A percentile compares a stretch with the other conserved stretches of the same genome.
Evolutionary conservation across 2,797 vertebrate species (phyloP).

Genomic region (Malurus splendens): DNA sequence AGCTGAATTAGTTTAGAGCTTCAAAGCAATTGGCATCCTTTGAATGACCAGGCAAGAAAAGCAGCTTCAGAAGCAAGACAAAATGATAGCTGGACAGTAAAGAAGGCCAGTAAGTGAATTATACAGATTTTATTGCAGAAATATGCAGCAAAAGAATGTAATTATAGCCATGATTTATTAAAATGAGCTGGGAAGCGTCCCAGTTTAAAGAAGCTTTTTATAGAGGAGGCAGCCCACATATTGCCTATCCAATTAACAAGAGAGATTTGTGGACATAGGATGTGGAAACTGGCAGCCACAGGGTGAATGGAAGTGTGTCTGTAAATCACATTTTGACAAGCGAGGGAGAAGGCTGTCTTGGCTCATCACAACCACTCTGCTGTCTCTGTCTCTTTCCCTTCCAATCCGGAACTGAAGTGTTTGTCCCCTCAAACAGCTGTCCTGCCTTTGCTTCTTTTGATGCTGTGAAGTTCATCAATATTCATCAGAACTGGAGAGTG

Average conservation of each 20-base stretch:
- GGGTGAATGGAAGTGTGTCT: constrained; percentile 7
- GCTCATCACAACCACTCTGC: not conserved
- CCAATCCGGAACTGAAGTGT: not conserved
- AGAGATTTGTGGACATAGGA: constrained; percentile 45
- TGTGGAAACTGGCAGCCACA: constrained; percentile 25
- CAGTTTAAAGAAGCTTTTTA: constrained; percentile 45
- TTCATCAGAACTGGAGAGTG: constrained; percentile 1
- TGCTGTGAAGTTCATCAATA: constrained; percentile 28
- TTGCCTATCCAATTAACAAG: constrained; percentile 50
- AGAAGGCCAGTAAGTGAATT: not conserved
- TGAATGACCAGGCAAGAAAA: not conserved
- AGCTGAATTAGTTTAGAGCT: not conserved
- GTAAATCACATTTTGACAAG: constrained; percentile 42
- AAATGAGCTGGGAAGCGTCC: constrained; percentile 39
- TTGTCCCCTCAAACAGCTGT: constrained; percentile 40
- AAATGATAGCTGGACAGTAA: not conserved
- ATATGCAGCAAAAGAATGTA: constrained; percentile 44
- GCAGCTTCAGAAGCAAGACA: not conserved
- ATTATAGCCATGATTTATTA: constrained; percentile 55
- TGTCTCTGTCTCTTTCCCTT: not conserved
- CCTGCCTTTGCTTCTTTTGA: constrained; percentile 16
- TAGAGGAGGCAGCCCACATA: constrained; percentile 47
- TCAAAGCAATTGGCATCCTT: not conserved
- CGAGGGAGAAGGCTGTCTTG: not conserved
- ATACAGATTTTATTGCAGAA: constrained; percentile 33